Conservation (phyloP, 2,113 vertebrate genomes). For the Excalfactoria chinensis region DNA sequence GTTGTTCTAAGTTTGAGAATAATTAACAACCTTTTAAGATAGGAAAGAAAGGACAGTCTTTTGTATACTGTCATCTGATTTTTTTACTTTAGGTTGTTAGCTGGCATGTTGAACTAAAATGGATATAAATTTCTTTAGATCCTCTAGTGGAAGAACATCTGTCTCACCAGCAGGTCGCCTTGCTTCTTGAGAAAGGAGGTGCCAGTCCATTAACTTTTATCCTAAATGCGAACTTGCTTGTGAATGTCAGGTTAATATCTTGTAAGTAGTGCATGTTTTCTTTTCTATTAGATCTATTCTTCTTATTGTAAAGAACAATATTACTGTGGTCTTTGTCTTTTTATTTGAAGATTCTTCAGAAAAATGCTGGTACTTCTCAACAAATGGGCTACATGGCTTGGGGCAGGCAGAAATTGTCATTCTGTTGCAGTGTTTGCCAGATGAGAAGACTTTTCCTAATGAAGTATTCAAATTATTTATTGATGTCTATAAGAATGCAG, state of each 20-base stretch:
- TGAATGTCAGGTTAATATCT: slow-evolving; percentile 88
- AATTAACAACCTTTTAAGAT: not conserved
- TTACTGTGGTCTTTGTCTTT: not conserved
- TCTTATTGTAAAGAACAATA: not conserved
- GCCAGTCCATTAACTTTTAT: slow-evolving; percentile 88
- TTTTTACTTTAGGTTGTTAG: not conserved
- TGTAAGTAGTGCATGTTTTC: slow-evolving; percentile 81
- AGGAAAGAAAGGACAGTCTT: not conserved
- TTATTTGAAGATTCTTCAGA: slow-evolving; percentile 83
- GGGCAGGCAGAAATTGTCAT: slow-evolving; percentile 94
- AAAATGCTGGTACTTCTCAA: slow-evolving; percentile 93
- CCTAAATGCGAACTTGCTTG: slow-evolving; percentile 92
- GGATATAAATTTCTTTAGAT: slow-evolving; percentile 71
- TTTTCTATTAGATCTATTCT: not conserved
- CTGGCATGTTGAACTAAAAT: not conserved
- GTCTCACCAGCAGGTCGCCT: slow-evolving; percentile 82
- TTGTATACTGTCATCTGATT: not conserved
- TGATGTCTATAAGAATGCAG: slow-evolving; percentile 90
- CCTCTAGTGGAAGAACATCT: slow-evolving; percentile 86
- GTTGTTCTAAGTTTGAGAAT: not conserved
- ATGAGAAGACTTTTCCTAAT: slow-evolving; percentile 87
- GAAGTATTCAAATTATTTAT: slow-evolving; percentile 90
- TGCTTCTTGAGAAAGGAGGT: slow-evolving; percentile 83
- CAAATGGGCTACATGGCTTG: slow-evolving; percentile 90
- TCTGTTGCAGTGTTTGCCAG: slow-evolving; percentile 85